phyloP scores from a whole-genome alignment of 2,797 vertebrate species.

The Salmo trutta region DNA sequence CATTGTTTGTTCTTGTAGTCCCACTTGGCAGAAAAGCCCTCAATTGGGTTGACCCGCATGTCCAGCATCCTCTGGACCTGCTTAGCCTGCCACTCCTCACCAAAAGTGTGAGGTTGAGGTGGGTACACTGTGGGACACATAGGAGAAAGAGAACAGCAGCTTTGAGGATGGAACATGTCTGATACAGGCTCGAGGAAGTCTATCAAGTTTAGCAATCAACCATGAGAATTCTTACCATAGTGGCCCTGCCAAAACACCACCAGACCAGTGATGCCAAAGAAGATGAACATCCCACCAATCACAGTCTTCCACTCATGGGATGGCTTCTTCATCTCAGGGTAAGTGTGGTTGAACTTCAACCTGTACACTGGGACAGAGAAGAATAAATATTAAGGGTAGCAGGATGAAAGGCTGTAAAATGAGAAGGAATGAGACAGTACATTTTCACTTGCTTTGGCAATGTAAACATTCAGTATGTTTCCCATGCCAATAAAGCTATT shows the following conservation, averaged over 20 bases:
- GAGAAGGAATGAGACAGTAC: not conserved
- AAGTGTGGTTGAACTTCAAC: constrained; percentile 76
- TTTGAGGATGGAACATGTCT: not conserved
- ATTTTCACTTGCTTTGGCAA: too few relatives aligned
- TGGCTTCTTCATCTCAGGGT: constrained; percentile 78
- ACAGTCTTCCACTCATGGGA: constrained; percentile 83
- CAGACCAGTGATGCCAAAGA: constrained; percentile 81
- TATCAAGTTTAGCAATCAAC: not conserved
- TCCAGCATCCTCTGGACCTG: constrained; percentile 83
- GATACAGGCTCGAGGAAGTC: not conserved
- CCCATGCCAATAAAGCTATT: too few relatives aligned
- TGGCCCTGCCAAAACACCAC: constrained; percentile 80
- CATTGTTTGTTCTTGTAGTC: constrained; percentile 87
- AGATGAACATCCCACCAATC: constrained; percentile 74
- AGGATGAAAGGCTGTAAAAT: not conserved
- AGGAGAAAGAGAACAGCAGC: not conserved
- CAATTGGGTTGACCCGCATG: constrained; percentile 79
- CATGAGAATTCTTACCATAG: constrained; percentile 70
- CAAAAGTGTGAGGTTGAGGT: constrained; percentile 69
- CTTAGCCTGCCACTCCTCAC: constrained; percentile 75
- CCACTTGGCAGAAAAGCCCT: constrained; percentile 81
- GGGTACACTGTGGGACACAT: constrained; percentile 73
- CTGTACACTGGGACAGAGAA: constrained; percentile 77
- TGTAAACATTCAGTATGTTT: too few relatives aligned
- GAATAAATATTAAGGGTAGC: not conserved